These are phyloP conservation scores for Campodea augens DNA, from an alignment of 1,140 invertebrate genomes.

Conservation along the genomic window DNA sequence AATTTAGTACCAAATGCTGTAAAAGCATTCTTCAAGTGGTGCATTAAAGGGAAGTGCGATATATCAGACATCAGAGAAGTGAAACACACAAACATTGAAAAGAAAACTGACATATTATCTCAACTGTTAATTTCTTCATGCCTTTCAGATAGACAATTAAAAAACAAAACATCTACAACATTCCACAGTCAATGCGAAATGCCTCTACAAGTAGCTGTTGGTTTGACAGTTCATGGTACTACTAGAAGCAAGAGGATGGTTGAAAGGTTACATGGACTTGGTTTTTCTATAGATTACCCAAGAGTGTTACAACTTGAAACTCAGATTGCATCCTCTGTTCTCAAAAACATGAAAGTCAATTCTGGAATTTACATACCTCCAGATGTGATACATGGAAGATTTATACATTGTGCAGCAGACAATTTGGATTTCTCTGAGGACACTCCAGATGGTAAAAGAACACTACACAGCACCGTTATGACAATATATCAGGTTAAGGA, in stretches of 20 bases:
- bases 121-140: too few species aligned
- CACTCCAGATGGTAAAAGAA: slow-evolving; percentile 14
- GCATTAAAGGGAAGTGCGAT: too few species aligned
- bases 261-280: slow-evolving; percentile 3
- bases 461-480: slow-evolving; percentile 8
- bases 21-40: too few species aligned
- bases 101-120: too few species aligned
- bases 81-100: too few species aligned
- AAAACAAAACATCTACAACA: neutral
- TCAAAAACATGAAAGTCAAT: slow-evolving; percentile 4
- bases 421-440: slow-evolving; percentile 21
- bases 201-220: slow-evolving; percentile 8
- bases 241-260: slow-evolving; percentile 5
- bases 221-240: slow-evolving; percentile 4
- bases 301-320: slow-evolving; percentile 6
- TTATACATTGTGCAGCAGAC: slow-evolving; percentile 19
- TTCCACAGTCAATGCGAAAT: neutral
- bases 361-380: neutral
- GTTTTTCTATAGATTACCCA: slow-evolving; percentile 6
- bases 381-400: slow-evolving; percentile 7
- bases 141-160: too few species aligned
- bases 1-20: too few species aligned
- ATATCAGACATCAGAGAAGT: too few species aligned
- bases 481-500: slow-evolving; percentile 5
- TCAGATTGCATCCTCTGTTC: neutral